Evolutionary conservation across 1,140 invertebrate species (phyloP).

Genomic region (Arion vulgaris): DNA sequence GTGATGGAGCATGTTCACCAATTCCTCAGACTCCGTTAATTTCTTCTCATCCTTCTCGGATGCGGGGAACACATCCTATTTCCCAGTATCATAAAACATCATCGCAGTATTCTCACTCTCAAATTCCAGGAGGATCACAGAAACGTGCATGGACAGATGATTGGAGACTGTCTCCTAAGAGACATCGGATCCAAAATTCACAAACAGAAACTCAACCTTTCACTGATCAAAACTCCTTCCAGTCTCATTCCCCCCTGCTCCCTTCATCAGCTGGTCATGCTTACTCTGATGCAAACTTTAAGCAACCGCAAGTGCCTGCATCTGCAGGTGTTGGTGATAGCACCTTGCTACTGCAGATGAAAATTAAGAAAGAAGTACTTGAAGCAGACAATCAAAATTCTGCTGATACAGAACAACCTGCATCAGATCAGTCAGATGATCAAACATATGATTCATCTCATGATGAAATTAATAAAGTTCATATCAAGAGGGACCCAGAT

Average conservation of each 20-base stretch:
- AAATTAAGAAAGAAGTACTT: constrained; percentile 36
- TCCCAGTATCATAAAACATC: constrained; percentile 1
- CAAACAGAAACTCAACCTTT: neutral
- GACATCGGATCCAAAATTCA: neutral
- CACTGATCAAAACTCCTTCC: constrained; percentile 1
- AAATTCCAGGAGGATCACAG: constrained; percentile 11
- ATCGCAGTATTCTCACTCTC: constrained; percentile 25
- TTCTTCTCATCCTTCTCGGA: constrained; percentile 1
- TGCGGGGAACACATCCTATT: neutral
- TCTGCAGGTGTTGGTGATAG: neutral
- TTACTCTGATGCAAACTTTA: constrained; percentile 8
- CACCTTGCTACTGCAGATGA: neutral
- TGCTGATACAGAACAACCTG: neutral
- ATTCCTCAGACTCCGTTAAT: neutral
- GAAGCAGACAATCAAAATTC: constrained; percentile 17
- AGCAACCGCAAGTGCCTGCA: constrained; percentile 4
- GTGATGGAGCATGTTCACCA: constrained; percentile 23
- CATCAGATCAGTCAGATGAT: constrained; percentile 17
- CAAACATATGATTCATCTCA: neutral
- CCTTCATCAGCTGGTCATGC: constrained; percentile 1
- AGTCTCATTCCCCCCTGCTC: neutral
- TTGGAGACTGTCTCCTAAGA: constrained; percentile 23
- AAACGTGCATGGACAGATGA: constrained; percentile 28
- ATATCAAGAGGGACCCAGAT: constrained; percentile 36
- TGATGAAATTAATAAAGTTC: neutral